Base-by-base conservation (phyloP, 1,140 invertebrate genomes). In the Neodiprion lecontei region DNA sequence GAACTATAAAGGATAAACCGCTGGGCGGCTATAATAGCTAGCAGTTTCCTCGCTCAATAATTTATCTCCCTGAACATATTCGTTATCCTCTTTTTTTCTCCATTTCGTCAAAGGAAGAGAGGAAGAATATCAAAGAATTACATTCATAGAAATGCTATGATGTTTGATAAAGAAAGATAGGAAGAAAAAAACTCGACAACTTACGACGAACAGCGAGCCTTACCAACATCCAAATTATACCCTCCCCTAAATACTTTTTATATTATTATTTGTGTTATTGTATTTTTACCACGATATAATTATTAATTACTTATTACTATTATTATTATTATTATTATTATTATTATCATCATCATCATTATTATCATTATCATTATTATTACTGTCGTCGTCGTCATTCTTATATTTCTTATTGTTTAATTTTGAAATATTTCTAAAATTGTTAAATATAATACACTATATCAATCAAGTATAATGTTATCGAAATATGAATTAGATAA, bases 371-470 rank as follows among this genome's bases (percentile, higher is more conserved):
- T 77, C 12, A 69, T 78, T 75, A 78, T 79, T 79, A 81, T 75
- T 78, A 80, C 74, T 75, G 82, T 76, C 79, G 75, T 81, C 75
- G 78, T 78, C 76, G 77, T 74, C 61, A 80, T 81, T 80, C 79
- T 81, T 79, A 74, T 83, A 79, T 79, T 81, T 77, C 81, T 72
- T 78, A 78, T 79, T 81, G 80, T 84, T 84, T 82, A 79, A 78
- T 84, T 85, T 80, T 82, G 75, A 82, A 81, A 85, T 81, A 82
- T 80, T 83, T 84, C 82, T 83, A 83, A 85, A 84, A 80, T 78
- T 83, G 83, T 85, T 85, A 83, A 78, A 77, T 78, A 79, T 77
- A 75, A 81, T 78, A 81, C 49, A 77, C 80, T 82, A 84, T 80
- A 80, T 84, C 79, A 79, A 79, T 80, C 78, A 75, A 80, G 74